phyloP scores from a whole-genome alignment of 2,113 vertebrate species.

The Prietella phreatophila region DNA sequence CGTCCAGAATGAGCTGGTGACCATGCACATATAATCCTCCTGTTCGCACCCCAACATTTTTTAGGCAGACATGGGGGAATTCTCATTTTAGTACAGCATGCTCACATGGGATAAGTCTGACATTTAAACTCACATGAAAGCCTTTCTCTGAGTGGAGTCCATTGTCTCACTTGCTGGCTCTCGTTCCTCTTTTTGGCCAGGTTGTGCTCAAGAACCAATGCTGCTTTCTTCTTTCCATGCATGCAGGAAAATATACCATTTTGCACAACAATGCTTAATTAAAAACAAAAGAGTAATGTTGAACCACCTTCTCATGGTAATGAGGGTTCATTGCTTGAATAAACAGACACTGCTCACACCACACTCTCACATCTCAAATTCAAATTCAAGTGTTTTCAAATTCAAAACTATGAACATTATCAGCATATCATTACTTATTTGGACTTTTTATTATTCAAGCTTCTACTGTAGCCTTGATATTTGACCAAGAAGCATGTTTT shows the following conservation, averaged over 20 bases:
- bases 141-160: slow-evolving; percentile 24
- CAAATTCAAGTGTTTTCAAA: not conserved
- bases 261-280: slow-evolving; percentile 5
- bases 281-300: not conserved
- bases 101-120: slow-evolving; percentile 37
- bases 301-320: not conserved
- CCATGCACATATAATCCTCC: slow-evolving; percentile 26
- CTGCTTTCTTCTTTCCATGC: not conserved
- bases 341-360: not conserved
- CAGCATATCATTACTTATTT: not conserved
- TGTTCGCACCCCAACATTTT: slow-evolving; percentile 45
- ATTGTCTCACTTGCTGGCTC: slow-evolving; percentile 31
- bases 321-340: not conserved
- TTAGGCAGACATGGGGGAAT: slow-evolving; percentile 38
- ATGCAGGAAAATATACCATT: not conserved
- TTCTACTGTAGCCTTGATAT: not conserved
- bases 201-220: slow-evolving; percentile 33
- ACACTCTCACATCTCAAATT: not conserved
- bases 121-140: slow-evolving; percentile 46
- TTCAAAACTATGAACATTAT: not conserved
- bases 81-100: slow-evolving; percentile 40
- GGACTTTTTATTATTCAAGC: not conserved
- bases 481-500: not conserved
- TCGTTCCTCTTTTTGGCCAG: not conserved
- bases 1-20: slow-evolving; percentile 12